These are phyloP conservation scores for Aphrophora alni DNA, from an alignment of 2,888 invertebrate species.

Conservation along the genomic window DNA sequence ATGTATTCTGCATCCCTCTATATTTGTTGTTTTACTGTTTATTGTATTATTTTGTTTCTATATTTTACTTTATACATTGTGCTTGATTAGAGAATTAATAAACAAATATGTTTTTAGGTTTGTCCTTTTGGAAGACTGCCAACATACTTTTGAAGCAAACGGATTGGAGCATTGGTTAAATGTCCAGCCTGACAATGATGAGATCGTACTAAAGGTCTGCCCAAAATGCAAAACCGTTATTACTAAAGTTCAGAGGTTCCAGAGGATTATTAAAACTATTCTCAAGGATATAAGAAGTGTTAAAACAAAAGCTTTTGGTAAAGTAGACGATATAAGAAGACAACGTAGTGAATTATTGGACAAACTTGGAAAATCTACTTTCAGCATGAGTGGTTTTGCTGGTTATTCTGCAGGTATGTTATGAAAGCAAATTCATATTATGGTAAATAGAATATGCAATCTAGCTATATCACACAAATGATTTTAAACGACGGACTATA, in stretches of 20 bases:
- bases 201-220: slow-evolving; percentile 58
- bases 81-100: no score
- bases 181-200: slow-evolving; percentile 45
- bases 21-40: no score
- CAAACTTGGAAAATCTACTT: neutral
- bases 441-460: no score
- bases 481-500: no score
- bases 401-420: neutral
- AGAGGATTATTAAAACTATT: slow-evolving; percentile 26
- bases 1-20: no score
- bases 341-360: neutral
- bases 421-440: no score
- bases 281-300: slow-evolving; percentile 9
- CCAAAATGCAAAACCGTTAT: slow-evolving; percentile 67
- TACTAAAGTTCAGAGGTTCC: slow-evolving; percentile 14
- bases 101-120: slow-evolving; percentile 60
- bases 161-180: slow-evolving; percentile 55
- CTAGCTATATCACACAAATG: no score
- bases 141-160: slow-evolving; percentile 60
- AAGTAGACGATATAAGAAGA: slow-evolving; percentile 15
- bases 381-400: neutral
- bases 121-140: slow-evolving; percentile 62
- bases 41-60: no score
- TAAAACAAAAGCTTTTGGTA: slow-evolving; percentile 18
- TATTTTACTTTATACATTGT: neutral